phyloP scores from a whole-genome alignment of 2,888 invertebrate genomes.

The Corythucha ciliata region DNA sequence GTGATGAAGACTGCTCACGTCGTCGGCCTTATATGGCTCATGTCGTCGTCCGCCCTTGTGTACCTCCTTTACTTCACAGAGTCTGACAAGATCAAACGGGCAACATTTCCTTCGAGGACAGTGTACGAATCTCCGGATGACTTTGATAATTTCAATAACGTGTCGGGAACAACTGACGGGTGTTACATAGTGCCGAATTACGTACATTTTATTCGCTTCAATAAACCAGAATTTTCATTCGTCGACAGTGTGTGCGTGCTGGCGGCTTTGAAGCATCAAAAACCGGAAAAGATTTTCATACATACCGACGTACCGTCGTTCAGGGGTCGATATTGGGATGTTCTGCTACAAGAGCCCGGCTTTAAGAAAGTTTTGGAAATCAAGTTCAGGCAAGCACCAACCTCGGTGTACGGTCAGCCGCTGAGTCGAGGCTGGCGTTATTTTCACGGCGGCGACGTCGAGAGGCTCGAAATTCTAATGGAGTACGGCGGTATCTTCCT shows the following conservation, averaged over 20 bases:
- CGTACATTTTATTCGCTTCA: constrained; percentile 38
- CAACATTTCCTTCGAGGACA: too few species aligned
- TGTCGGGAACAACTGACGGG: constrained; percentile 32
- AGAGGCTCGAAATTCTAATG: constrained; percentile 35
- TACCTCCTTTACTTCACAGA: too few species aligned
- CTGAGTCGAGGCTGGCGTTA: constrained; percentile 16
- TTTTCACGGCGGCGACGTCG: constrained; percentile 26
- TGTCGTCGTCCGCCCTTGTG: too few species aligned
- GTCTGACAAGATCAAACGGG: too few species aligned
- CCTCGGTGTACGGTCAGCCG: constrained; percentile 22
- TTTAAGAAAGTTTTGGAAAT: constrained; percentile 26
- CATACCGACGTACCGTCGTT: constrained; percentile 36
- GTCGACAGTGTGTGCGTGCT: constrained; percentile 33
- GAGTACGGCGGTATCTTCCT: constrained; percentile 40
- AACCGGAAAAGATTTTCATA: constrained; percentile 37
- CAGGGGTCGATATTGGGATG: constrained; percentile 33
- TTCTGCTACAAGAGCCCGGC: constrained; percentile 26
- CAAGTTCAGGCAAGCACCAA: constrained; percentile 16
- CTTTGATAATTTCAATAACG: constrained; percentile 34
- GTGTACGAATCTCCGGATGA: constrained; percentile 18
- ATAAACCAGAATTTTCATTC: constrained; percentile 31
- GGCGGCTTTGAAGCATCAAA: constrained; percentile 36
- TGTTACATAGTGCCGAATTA: constrained; percentile 38
- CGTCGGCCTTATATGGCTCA: too few species aligned
- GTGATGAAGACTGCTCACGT: too few species aligned